Percentiles rank a stretch among this genome's conserved stretches.
Conservation (phyloP, 2,797 vertebrate genomes). For the Eulemur mongoz region DNA sequence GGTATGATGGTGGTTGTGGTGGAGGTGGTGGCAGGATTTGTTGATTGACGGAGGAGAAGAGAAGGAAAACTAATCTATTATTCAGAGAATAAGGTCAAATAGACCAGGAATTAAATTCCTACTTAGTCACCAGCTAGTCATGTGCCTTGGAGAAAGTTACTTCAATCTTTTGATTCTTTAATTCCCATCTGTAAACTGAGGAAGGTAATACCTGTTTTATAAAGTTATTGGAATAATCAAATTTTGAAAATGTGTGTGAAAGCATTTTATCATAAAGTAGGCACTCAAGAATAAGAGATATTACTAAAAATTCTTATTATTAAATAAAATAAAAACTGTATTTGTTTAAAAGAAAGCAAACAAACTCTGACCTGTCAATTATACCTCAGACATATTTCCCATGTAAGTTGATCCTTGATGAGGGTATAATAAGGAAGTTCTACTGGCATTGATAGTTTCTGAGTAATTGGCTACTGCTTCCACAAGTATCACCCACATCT, state of each 20-base stretch:
- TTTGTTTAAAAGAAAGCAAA: background rate
- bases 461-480: background rate
- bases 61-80: background rate
- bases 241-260: background rate
- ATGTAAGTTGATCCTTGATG: background rate
- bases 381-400: background rate
- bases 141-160: background rate
- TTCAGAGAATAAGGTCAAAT: background rate
- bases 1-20: background rate
- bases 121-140: background rate
- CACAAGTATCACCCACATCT: background rate
- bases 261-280: background rate
- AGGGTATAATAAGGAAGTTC: background rate
- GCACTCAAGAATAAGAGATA: background rate
- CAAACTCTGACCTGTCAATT: background rate
- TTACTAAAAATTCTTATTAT: background rate
- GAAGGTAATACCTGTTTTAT: background rate
- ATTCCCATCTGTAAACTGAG: slow-evolving; percentile 2
- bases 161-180: background rate
- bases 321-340: background rate
- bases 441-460: background rate
- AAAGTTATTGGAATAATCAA: background rate
- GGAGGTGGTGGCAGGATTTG: background rate
- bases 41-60: background rate
- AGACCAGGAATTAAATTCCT: background rate